A percentile compares a stretch with the other conserved stretches of the same genome.
Conservation (phyloP, 2,113 vertebrate species). For the Dipodomys stephensi region DNA sequence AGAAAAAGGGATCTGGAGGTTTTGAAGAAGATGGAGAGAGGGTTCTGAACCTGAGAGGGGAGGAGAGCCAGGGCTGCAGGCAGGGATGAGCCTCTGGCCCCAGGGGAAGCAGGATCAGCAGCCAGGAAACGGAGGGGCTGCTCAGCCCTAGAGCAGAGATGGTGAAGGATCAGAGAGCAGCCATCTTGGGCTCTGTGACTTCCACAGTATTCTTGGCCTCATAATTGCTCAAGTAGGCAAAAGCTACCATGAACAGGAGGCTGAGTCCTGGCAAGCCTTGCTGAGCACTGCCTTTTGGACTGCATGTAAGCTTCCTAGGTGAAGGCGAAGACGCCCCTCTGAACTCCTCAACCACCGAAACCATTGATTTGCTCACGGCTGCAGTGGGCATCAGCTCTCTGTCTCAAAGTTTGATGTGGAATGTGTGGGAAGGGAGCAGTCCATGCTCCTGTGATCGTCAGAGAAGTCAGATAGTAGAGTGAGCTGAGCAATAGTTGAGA, state of each 20-base stretch:
- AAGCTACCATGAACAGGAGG: not conserved
- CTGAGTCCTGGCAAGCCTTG: not conserved
- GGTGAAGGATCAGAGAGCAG: not conserved
- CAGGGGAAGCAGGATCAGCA: not conserved
- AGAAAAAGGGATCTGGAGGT: too few relatives aligned
- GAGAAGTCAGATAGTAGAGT: not conserved
- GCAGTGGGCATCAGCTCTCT: not conserved
- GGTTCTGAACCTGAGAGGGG: not conserved
- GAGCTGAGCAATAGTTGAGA: too few relatives aligned
- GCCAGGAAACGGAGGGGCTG: not conserved
- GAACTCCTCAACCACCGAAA: not conserved
- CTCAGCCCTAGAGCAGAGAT: not conserved
- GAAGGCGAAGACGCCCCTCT: not conserved
- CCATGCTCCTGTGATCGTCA: not conserved
- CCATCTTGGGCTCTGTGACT: not conserved
- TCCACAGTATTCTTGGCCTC: accelerated
- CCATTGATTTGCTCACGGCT: too few relatives aligned
- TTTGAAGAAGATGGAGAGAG: not conserved
- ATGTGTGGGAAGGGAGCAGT: not conserved
- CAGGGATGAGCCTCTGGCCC: not conserved
- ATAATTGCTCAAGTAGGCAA: not conserved
- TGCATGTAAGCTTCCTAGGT: not conserved
- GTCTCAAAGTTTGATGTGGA: not conserved
- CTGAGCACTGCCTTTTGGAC: not conserved
- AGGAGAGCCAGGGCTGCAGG: not conserved